Evolutionary conservation across 1,140 invertebrate species (phyloP).

Genomic region (Lucilia cuprina): DNA sequence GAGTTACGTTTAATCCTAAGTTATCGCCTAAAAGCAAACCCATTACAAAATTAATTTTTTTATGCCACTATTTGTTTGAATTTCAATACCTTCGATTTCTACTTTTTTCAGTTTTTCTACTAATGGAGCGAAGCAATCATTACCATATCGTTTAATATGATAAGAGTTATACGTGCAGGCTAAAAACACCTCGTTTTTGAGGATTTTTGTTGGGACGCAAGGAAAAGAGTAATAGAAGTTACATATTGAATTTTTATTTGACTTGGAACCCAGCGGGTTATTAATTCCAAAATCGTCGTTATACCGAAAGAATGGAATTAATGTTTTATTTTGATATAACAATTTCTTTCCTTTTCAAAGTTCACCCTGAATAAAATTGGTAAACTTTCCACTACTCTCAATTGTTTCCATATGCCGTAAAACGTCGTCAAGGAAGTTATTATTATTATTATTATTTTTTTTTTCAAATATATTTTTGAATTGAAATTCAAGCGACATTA

Average conservation of each 20-base stretch:
- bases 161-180: not conserved
- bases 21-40: slow-evolving; percentile 11
- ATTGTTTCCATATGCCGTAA: not conserved
- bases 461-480: slow-evolving; percentile 21
- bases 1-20: not conserved
- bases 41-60: slow-evolving; percentile 7
- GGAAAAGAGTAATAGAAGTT: slow-evolving; percentile 19
- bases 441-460: too few species aligned
- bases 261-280: not conserved
- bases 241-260: not conserved
- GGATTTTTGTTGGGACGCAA: slow-evolving; percentile 1
- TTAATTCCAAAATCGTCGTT: slow-evolving; percentile 22
- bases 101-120: not conserved
- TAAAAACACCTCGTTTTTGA: slow-evolving; percentile 8
- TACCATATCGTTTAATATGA: slow-evolving; percentile 9
- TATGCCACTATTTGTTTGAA: not conserved
- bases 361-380: slow-evolving; percentile 19
- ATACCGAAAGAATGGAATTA: slow-evolving; percentile 20
- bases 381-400: not conserved
- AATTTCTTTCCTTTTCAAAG: slow-evolving; percentile 8
- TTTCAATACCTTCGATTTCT: slow-evolving; percentile 16
- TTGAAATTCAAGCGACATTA: slow-evolving; percentile 24
- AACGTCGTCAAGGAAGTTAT: not conserved
- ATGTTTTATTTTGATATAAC: slow-evolving; percentile 2
- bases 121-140: not conserved